These are phyloP conservation scores for Phaedon cochleariae DNA, from an alignment of 2,888 invertebrate species.

Conservation along the genomic window DNA sequence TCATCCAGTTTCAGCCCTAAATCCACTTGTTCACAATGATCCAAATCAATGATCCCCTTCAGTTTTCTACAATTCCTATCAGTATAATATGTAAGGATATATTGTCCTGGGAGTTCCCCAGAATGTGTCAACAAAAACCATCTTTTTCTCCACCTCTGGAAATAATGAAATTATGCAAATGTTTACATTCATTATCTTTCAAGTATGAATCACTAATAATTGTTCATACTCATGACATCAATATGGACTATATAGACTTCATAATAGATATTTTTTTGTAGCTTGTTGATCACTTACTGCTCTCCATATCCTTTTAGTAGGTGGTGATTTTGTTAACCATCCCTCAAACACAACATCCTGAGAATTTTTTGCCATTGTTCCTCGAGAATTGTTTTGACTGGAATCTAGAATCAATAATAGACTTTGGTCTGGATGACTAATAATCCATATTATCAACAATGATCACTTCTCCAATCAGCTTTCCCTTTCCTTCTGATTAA, in stretches of 20 bases:
- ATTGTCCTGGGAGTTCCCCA: constrained; percentile 93
- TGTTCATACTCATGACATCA: constrained; percentile 21
- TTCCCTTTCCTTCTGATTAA: not conserved
- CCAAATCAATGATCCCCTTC: constrained; percentile 91
- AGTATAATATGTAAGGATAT: constrained; percentile 92
- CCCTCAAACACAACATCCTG: constrained; percentile 87
- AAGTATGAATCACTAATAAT: constrained; percentile 49
- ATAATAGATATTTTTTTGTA: too few species aligned
- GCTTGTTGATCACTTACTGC: constrained; percentile 81
- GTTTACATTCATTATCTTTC: constrained; percentile 36
- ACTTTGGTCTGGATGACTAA: not conserved
- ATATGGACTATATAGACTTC: not conserved
- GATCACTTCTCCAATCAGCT: not conserved
- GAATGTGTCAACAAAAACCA: constrained; percentile 94
- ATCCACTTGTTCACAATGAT: constrained; percentile 96
- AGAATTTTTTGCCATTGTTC: constrained; percentile 62
- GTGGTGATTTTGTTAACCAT: constrained; percentile 96
- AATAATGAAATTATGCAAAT: constrained; percentile 45
- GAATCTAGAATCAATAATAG: not conserved
- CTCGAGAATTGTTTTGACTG: not conserved
- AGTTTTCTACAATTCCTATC: constrained; percentile 85
- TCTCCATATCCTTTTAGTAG: constrained; percentile 90
- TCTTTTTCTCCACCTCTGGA: constrained; percentile 91
- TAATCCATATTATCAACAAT: not conserved
- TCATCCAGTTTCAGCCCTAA: constrained; percentile 86